phyloP scores from a whole-genome alignment of 2,888 invertebrate species.

The Limnephilus rhombicus region DNA sequence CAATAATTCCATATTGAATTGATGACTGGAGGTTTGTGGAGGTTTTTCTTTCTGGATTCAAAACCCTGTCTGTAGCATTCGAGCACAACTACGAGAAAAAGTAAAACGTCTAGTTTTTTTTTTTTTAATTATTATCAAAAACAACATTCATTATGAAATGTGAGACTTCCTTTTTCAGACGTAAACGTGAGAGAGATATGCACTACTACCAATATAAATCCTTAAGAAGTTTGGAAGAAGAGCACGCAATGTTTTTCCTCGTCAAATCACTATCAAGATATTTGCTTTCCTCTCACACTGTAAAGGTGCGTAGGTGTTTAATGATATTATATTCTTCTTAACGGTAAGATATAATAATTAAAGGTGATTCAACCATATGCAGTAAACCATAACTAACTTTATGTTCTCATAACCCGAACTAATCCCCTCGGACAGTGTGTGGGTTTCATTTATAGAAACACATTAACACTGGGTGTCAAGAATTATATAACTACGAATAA shows the following conservation, averaged over 20 bases:
- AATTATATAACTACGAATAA: conserved; percentile 33
- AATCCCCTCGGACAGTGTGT: not conserved
- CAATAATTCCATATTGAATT: no score
- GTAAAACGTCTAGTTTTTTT: not conserved
- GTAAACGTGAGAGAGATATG: not conserved
- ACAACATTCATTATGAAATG: not conserved
- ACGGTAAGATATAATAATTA: not conserved
- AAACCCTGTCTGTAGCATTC: not conserved
- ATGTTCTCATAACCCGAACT: not conserved
- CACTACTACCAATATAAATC: not conserved
- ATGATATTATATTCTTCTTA: not conserved
- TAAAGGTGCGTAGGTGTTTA: not conserved
- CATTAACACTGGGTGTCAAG: conserved; percentile 22
- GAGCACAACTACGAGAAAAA: not conserved
- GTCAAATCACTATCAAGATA: not conserved
- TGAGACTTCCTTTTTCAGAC: not conserved
- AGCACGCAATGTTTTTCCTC: not conserved
- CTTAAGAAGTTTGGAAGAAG: not conserved
- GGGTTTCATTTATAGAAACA: conserved; percentile 8
- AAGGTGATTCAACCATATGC: not conserved
- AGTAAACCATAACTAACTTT: not conserved
- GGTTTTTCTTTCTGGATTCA: not conserved
- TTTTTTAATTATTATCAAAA: not conserved
- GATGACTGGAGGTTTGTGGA: no score
- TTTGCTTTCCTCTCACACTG: not conserved